Evolutionary conservation across 2,797 vertebrate genomes (phyloP).

Genomic region (Pseudochirops corinnae): DNA sequence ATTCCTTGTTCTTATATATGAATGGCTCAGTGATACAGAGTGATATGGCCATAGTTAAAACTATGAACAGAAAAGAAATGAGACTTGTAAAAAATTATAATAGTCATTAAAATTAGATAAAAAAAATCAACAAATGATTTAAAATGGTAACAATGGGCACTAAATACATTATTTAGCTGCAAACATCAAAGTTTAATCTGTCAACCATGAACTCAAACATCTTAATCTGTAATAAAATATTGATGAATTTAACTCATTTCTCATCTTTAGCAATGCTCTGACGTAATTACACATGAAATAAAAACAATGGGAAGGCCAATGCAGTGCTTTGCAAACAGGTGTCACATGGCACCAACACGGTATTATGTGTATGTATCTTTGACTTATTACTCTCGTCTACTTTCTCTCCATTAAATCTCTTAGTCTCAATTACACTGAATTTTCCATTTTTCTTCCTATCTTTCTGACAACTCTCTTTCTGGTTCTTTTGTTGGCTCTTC

Average conservation of each 20-base stretch:
- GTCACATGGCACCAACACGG: background rate
- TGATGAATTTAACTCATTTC: background rate
- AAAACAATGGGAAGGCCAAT: background rate
- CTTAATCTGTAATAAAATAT: background rate
- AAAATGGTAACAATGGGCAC: background rate
- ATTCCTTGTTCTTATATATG: conserved; percentile 58
- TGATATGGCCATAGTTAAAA: conserved; percentile 58
- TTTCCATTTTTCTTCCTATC: background rate
- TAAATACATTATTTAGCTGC: conserved; percentile 35
- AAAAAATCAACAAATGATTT: conserved; percentile 24
- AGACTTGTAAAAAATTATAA: conserved; percentile 54
- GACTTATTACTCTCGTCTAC: background rate
- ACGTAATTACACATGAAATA: conserved; percentile 4
- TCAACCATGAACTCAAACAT: background rate
- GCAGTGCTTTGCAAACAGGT: background rate
- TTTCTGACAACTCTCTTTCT: background rate
- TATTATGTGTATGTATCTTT: background rate
- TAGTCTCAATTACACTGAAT: background rate
- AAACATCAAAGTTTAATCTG: background rate
- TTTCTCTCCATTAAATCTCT: background rate
- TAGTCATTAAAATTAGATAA: conserved; percentile 14
- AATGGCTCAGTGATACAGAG: conserved; percentile 59
- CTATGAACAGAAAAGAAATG: conserved; percentile 59
- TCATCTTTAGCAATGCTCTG: background rate
- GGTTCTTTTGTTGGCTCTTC: background rate